A percentile compares a stretch with the other conserved stretches of the same genome.
phyloP scores from a whole-genome alignment of 2,888 invertebrate genomes.

The Anoncus sp. region DNA sequence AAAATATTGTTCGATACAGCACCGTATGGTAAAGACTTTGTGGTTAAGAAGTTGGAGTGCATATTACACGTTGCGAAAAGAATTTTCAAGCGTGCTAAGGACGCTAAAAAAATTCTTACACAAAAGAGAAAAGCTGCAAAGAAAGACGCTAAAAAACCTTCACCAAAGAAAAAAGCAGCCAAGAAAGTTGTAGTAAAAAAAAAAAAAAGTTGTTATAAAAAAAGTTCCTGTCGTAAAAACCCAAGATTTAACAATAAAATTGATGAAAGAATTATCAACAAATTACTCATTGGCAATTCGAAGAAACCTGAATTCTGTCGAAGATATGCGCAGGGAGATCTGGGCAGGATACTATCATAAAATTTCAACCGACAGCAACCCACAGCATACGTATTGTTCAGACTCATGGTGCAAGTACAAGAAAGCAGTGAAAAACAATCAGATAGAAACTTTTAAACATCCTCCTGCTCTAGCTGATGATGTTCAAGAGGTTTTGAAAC shows the following conservation, averaged over 20 bases:
- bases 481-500: conserved; percentile 55
- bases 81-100: conserved; percentile 54
- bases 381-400: conserved; percentile 48
- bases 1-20: conserved; percentile 43
- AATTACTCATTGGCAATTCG: conserved; percentile 43
- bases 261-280: conserved; percentile 26
- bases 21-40: conserved; percentile 22
- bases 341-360: conserved; percentile 63
- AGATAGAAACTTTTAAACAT: conserved; percentile 51
- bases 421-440: conserved; percentile 48
- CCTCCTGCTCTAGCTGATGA: conserved; percentile 14
- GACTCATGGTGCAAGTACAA: conserved; percentile 56
- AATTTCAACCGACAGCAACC: conserved; percentile 62
- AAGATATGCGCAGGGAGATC: conserved; percentile 53
- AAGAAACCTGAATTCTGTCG: conserved; percentile 14
- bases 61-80: conserved; percentile 4
- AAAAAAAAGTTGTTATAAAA: conserved; percentile 46
- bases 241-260: conserved; percentile 39
- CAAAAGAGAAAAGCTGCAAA: conserved; percentile 56
- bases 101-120: conserved; percentile 51
- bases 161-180: conserved; percentile 42
- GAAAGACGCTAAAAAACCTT: conserved; percentile 40
- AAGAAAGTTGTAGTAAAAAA: conserved; percentile 49
- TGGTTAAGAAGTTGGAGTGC: too few relatives aligned
- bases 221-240: conserved; percentile 62